phyloP scores from a whole-genome alignment of 37 sponge, comb jelly and placozoan species.

The Agelas oroides region DNA sequence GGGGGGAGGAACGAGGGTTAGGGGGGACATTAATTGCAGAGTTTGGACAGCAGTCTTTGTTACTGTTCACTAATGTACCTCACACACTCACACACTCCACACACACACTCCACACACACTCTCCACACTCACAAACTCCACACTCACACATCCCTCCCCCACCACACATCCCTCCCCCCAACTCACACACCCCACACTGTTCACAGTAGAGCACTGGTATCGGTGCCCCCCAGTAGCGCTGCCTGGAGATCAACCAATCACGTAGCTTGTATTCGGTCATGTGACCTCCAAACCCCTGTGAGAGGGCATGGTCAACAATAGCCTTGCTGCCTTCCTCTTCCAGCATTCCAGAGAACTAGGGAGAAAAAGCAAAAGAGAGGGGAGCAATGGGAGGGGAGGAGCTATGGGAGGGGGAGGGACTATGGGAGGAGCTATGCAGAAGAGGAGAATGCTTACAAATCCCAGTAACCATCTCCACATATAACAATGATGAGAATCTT shows the following conservation, averaged over 20 bases:
- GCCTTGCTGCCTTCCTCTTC: constrained; percentile 37
- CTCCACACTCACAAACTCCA: not conserved
- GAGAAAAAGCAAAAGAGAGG: too few species aligned
- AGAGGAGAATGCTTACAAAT: too few species aligned
- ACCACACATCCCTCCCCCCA: too few species aligned
- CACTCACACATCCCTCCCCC: not conserved
- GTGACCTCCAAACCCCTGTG: constrained; percentile 50
- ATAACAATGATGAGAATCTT: not conserved
- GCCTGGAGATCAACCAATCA: constrained; percentile 92
- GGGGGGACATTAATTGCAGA: too few species aligned
- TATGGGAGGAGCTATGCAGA: too few species aligned
- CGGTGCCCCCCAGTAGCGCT: constrained; percentile 93
- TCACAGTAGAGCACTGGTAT: constrained; percentile 84
- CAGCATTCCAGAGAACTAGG: constrained; percentile 54
- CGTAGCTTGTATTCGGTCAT: constrained; percentile 73
- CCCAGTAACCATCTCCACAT: not conserved
- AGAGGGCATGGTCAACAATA: constrained; percentile 44
- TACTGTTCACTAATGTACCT: too few species aligned
- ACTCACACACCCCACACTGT: constrained; percentile 73
- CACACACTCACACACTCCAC: too few species aligned
- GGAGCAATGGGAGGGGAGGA: too few species aligned
- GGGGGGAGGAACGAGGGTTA: too few species aligned
- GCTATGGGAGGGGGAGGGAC: too few species aligned
- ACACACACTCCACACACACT: too few species aligned
- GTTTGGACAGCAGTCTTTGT: too few species aligned